Conservation (phyloP, 2,888 invertebrate genomes). For the Melinaea menophilus region DNA sequence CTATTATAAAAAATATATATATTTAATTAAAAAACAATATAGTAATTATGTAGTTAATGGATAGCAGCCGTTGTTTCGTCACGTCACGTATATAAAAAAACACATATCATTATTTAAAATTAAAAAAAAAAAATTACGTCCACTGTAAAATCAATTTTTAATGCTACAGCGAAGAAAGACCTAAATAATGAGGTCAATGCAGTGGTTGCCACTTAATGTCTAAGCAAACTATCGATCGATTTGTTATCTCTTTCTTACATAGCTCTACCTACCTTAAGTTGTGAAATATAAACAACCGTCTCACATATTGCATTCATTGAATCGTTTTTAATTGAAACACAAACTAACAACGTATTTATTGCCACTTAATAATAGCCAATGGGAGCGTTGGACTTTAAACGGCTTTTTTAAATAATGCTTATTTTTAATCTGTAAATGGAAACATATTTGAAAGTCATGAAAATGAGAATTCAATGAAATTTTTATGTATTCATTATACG, state of each 20-base stretch:
- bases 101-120: neutral
- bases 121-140: conserved; percentile 1
- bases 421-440: conserved; percentile 1
- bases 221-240: conserved; percentile 73
- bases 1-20: too few relatives aligned
- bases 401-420: conserved; percentile 1
- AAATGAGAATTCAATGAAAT: neutral
- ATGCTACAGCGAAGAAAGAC: conserved; percentile 55
- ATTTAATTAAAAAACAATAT: too few relatives aligned
- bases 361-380: conserved; percentile 10
- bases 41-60: too few relatives aligned
- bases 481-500: conserved; percentile 9
- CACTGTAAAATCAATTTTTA: conserved; percentile 32
- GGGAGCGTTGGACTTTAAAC: neutral
- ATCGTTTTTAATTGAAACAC: conserved; percentile 16
- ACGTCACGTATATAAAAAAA: too few relatives aligned
- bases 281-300: conserved; percentile 23
- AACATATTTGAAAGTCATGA: neutral
- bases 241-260: conserved; percentile 70
- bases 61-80: too few relatives aligned
- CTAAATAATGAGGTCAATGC: conserved; percentile 75
- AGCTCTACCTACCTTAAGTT: conserved; percentile 40
- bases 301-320: conserved; percentile 18
- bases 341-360: conserved; percentile 7
- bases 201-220: conserved; percentile 72